phyloP scores from a whole-genome alignment of 2,888 invertebrate genomes.

The Nephrotoma appendiculata region DNA sequence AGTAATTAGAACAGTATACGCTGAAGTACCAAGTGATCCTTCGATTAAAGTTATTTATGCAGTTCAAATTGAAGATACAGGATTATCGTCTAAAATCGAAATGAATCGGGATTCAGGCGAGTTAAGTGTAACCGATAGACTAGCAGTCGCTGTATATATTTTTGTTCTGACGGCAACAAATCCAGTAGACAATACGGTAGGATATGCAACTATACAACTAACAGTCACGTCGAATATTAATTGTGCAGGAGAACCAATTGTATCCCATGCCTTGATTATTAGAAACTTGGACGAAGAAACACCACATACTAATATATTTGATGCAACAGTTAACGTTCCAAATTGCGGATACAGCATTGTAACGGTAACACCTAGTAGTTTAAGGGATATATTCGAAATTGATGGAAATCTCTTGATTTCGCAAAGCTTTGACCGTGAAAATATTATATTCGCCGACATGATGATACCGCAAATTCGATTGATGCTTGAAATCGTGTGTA shows the following conservation, averaged over 20 bases:
- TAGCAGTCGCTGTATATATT: slow-evolving; percentile 15
- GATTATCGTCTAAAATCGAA: neutral
- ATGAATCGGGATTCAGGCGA: slow-evolving; percentile 15
- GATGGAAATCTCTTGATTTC: slow-evolving; percentile 4
- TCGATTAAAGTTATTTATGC: neutral
- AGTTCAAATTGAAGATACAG: neutral
- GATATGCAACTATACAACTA: slow-evolving; percentile 12
- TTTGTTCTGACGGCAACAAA: slow-evolving; percentile 16
- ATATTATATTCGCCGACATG: slow-evolving; percentile 15
- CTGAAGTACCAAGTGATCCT: neutral
- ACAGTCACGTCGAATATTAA: slow-evolving; percentile 13
- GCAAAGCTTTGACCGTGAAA: slow-evolving; percentile 18
- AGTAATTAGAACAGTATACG: neutral
- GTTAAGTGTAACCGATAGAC: slow-evolving; percentile 13
- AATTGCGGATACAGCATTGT: neutral
- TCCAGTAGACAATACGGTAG: slow-evolving; percentile 8
- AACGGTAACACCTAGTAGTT: neutral
- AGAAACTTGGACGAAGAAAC: slow-evolving; percentile 18
- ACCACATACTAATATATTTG: slow-evolving; percentile 14
- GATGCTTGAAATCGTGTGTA: slow-evolving; percentile 15
- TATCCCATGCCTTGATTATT: slow-evolving; percentile 16
- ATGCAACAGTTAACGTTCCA: slow-evolving; percentile 2
- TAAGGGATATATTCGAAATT: neutral
- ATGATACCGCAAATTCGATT: slow-evolving; percentile 17
- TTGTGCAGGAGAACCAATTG: slow-evolving; percentile 15